Percentiles rank a stretch among this genome's conserved stretches.
Conservation (phyloP, 1,140 invertebrate species). For the Idris sp. region DNA sequence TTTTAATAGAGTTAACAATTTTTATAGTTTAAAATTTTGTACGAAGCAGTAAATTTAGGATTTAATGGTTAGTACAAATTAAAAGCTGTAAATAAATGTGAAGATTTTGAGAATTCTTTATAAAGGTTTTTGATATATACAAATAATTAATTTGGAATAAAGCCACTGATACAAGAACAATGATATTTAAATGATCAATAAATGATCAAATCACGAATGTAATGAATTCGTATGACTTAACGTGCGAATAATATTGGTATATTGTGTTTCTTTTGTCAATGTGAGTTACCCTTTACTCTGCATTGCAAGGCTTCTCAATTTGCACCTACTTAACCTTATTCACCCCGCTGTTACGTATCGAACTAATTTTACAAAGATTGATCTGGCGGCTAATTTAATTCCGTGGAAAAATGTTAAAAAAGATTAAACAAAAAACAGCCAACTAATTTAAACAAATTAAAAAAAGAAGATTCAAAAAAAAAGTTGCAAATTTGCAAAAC, state of each 20-base stretch:
- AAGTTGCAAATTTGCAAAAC: no score
- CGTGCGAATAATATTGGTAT: conserved; percentile 34
- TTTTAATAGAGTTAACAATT: no score
- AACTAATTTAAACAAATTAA: no score
- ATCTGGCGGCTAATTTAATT: conserved; percentile 19
- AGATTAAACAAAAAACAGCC: background rate
- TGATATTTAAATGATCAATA: conserved; percentile 3
- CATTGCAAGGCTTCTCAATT: conserved; percentile 59
- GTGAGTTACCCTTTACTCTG: conserved; percentile 57
- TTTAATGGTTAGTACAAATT: no score
- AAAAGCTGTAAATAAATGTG: no score
- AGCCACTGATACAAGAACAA: no score
- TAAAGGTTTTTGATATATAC: no score
- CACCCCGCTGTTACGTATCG: conserved; percentile 56
- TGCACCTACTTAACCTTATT: conserved; percentile 65
- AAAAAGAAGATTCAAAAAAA: no score
- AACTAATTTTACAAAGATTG: conserved; percentile 55
- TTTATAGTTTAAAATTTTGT: no score
- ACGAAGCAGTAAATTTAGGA: no score
- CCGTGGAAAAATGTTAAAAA: conserved; percentile 1
- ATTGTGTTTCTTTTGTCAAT: conserved; percentile 48
- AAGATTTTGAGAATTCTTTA: no score
- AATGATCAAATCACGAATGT: conserved; percentile 19
- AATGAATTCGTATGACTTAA: conserved; percentile 25
- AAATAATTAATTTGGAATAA: no score